These are phyloP conservation scores for Xiphydria camelus DNA, from an alignment of 2,888 invertebrate species.

Conservation along the genomic window DNA sequence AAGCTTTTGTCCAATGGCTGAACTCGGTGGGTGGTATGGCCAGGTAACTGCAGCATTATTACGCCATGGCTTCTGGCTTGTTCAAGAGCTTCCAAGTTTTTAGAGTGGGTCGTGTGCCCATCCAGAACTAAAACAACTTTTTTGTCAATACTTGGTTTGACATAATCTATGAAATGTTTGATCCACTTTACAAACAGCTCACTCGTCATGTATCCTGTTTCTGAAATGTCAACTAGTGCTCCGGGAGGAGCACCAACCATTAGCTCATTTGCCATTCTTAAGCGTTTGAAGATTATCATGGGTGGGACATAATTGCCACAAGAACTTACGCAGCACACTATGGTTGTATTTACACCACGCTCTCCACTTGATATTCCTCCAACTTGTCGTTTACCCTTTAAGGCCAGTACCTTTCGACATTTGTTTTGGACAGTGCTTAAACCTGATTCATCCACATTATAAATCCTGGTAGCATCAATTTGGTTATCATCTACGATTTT, in stretches of 20 bases:
- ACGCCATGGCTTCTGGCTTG: constrained; percentile 29
- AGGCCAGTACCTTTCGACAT: constrained; percentile 21
- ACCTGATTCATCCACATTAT: constrained; percentile 30
- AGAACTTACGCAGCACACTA: constrained; percentile 27
- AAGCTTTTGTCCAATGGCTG: constrained; percentile 36
- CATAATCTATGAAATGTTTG: constrained; percentile 44
- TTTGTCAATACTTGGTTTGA: constrained; percentile 24
- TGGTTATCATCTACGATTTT: constrained; percentile 25
- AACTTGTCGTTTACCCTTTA: constrained; percentile 26
- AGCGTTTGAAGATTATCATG: constrained; percentile 31
- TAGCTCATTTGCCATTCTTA: constrained; percentile 21
- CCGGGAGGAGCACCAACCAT: constrained; percentile 22
- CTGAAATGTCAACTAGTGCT: constrained; percentile 17
- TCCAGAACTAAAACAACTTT: constrained; percentile 35
- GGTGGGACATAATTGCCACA: constrained; percentile 29
- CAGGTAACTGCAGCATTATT: constrained; percentile 30
- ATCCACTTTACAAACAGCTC: constrained; percentile 31
- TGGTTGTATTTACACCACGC: constrained; percentile 27
- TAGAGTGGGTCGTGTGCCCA: constrained; percentile 34
- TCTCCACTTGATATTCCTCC: constrained; percentile 27
- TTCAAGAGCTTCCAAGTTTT: constrained; percentile 30
- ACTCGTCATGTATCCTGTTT: constrained; percentile 30
- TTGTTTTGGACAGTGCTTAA: constrained; percentile 28
- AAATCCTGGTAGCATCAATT: constrained; percentile 22
- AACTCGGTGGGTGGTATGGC: constrained; percentile 31